These are phyloP conservation scores for Deroptyus accipitrinus DNA, from an alignment of 2,113 vertebrate species.

Conservation along the genomic window DNA sequence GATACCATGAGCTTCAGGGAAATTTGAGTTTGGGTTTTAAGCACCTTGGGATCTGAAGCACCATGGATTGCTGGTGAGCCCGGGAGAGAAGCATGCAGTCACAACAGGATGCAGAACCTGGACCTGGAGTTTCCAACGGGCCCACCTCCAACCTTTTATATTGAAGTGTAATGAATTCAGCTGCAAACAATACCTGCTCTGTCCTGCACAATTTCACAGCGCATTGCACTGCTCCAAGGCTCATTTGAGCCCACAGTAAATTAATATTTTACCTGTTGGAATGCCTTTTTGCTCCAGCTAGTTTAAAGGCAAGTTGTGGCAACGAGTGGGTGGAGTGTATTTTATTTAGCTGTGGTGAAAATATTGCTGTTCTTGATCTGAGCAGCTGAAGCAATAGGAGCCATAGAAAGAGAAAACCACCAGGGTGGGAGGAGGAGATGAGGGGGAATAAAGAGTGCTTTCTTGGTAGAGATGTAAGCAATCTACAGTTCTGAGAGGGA, in stretches of 20 bases:
- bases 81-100: not conserved
- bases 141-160: not conserved
- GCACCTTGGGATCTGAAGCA: not conserved
- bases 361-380: not conserved
- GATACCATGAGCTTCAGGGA: not conserved
- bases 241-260: constrained; percentile 19
- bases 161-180: not conserved
- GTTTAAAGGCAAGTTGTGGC: constrained; percentile 43
- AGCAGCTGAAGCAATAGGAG: constrained; percentile 32
- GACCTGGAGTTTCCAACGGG: not conserved
- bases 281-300: constrained; percentile 19
- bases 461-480: not conserved
- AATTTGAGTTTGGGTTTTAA: not conserved
- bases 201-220: not conserved
- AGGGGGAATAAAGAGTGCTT: not conserved
- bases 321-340: not conserved
- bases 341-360: constrained; percentile 33
- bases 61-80: not conserved
- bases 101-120: not conserved
- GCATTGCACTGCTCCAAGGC: not conserved
- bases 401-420: not conserved
- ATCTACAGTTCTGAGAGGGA: not conserved
- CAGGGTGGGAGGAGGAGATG: not conserved
- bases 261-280: constrained; percentile 42
- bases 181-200: constrained; percentile 15